Evolutionary conservation across 2,113 vertebrate genomes (phyloP).

Genomic region (Bos indicus): DNA sequence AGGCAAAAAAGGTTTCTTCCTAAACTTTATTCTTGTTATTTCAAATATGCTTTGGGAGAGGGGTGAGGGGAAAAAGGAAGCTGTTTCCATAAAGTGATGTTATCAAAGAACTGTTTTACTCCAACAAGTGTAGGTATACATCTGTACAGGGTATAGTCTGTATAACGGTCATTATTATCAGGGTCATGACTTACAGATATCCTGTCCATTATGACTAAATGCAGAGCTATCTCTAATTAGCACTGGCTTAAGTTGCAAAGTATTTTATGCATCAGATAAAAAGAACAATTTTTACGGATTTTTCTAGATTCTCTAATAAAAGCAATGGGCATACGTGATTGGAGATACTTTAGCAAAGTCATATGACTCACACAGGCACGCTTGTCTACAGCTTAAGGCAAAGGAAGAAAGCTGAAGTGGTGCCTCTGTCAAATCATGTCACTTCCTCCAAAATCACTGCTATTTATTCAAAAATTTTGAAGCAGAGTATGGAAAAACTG

Average conservation of each 20-base stretch:
- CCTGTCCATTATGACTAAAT: neutral
- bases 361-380: neutral
- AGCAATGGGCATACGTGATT: neutral
- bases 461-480: neutral
- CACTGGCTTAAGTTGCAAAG: neutral
- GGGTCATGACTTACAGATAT: neutral
- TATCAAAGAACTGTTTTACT: neutral
- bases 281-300: neutral
- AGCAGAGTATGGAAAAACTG: neutral
- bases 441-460: neutral
- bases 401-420: neutral
- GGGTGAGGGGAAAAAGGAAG: neutral
- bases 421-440: neutral
- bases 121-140: neutral
- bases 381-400: neutral
- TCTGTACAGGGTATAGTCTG: neutral
- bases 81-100: neutral
- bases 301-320: neutral
- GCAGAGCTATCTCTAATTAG: neutral
- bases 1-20: neutral
- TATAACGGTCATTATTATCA: neutral
- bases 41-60: neutral
- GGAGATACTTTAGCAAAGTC: neutral
- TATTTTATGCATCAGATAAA: neutral
- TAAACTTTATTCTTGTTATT: neutral